These are phyloP conservation scores for Anhinga anhinga DNA, from an alignment of 2,113 vertebrate genomes.

Conservation along the genomic window DNA sequence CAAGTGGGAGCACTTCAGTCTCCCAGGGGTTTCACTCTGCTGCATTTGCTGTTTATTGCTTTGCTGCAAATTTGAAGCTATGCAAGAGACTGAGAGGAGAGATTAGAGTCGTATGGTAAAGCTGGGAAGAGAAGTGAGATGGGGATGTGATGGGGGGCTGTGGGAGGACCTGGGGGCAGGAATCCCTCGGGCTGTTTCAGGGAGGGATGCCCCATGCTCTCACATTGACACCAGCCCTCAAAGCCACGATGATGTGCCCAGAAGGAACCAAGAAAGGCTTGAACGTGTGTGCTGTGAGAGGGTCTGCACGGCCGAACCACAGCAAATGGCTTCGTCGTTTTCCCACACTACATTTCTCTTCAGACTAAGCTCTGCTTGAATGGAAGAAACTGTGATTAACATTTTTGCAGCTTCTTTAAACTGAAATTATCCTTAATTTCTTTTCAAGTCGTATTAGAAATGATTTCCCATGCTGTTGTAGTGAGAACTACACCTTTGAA, in stretches of 20 bases:
- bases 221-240: rapidly evolving
- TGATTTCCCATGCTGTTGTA: background rate
- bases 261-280: background rate
- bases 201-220: background rate
- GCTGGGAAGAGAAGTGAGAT: background rate
- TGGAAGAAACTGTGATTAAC: background rate
- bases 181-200: background rate
- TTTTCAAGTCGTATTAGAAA: background rate
- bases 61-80: background rate
- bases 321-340: rapidly evolving
- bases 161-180: background rate
- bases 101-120: rapidly evolving
- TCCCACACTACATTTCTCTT: background rate
- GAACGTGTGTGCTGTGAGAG: rapidly evolving
- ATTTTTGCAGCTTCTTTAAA: background rate
- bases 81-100: background rate
- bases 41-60: background rate
- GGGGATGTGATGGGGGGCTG: background rate
- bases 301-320: background rate
- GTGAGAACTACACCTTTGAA: background rate
- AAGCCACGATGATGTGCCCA: background rate
- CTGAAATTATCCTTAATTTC: background rate
- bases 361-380: background rate
- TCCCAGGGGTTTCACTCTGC: background rate
- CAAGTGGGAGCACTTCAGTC: too few species aligned